A percentile compares a stretch with the other conserved stretches of the same genome.
These are phyloP conservation scores for Phocoena phocoena DNA, from an alignment of 2,113 vertebrate species.

Conservation along the genomic window DNA sequence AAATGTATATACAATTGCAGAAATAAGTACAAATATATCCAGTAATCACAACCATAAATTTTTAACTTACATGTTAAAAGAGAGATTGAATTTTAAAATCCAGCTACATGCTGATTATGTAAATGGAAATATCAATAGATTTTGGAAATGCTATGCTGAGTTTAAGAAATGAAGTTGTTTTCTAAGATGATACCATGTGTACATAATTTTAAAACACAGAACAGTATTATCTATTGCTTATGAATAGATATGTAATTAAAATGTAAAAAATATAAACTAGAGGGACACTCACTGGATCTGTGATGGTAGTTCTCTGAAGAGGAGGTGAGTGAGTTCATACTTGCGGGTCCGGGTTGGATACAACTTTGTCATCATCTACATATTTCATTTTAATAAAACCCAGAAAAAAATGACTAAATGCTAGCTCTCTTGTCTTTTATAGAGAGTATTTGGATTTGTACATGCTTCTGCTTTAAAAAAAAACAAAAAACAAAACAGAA, in stretches of 20 bases:
- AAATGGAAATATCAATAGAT: neutral
- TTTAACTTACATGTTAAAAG: neutral
- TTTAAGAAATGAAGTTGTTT: neutral
- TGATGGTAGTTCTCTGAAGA: neutral
- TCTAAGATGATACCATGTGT: neutral
- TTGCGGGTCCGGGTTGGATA: neutral
- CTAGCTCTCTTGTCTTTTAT: neutral
- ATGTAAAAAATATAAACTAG: neutral
- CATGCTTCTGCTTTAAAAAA: neutral
- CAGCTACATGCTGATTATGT: neutral
- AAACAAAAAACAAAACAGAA: neutral
- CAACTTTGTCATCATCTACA: neutral
- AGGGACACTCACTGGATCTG: neutral
- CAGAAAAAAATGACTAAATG: neutral
- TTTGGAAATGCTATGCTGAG: neutral
- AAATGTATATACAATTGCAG: neutral
- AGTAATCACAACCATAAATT: neutral
- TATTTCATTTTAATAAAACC: conserved; percentile 12
- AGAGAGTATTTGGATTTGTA: neutral
- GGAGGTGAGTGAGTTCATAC: neutral
- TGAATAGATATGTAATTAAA: neutral
- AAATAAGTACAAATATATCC: neutral
- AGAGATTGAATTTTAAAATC: conserved; percentile 18
- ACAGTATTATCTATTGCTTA: neutral
- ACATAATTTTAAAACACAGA: neutral